Conservation (phyloP, 2,888 invertebrate species). For the Acleris cristana region DNA sequence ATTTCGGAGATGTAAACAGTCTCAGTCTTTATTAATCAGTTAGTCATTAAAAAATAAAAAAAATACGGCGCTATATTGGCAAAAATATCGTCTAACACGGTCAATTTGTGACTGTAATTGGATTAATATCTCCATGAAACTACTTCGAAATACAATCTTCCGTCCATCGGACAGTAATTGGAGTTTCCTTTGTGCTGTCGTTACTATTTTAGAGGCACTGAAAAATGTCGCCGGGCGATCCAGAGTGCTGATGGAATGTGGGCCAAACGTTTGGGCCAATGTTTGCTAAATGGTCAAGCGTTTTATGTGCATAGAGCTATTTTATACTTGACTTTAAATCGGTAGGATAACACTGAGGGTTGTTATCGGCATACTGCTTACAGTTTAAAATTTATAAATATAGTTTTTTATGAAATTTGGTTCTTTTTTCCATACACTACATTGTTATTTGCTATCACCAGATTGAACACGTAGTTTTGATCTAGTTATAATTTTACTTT, state of each 20-base stretch:
- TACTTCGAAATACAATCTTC: constrained; percentile 16
- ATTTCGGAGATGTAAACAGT: no score
- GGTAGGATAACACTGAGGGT: background rate
- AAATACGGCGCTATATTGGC: background rate
- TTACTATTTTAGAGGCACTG: constrained; percentile 32
- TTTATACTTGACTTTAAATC: background rate
- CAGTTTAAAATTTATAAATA: no score
- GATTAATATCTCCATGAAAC: background rate
- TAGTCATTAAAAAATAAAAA: no score
- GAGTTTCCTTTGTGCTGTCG: constrained; percentile 27
- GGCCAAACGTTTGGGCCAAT: constrained; percentile 17
- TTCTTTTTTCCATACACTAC: no score
- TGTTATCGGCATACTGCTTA: no score
- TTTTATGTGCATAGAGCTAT: no score
- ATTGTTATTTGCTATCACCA: no score
- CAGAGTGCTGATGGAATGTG: constrained; percentile 26
- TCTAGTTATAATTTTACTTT: no score
- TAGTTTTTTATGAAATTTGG: no score
- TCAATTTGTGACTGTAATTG: constrained; percentile 2
- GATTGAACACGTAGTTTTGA: no score
- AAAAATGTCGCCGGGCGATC: constrained; percentile 15
- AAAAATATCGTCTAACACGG: background rate
- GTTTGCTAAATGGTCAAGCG: background rate
- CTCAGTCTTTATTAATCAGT: no score
- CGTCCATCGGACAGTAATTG: constrained; percentile 17